These are phyloP conservation scores for Plecturocebus donacophilus DNA, from an alignment of 2,113 vertebrate species.

Conservation along the genomic window DNA sequence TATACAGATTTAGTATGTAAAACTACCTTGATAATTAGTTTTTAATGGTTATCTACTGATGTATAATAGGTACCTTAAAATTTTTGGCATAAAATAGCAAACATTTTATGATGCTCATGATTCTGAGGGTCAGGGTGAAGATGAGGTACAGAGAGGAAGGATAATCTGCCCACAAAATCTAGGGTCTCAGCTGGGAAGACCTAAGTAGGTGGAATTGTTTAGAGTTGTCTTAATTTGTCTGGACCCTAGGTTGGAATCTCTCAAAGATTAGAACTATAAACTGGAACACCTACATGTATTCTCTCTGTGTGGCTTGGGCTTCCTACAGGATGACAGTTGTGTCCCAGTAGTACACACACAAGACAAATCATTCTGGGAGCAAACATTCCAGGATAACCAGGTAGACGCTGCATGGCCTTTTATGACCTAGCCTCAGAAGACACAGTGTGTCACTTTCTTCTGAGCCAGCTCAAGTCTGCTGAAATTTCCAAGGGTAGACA, in stretches of 20 bases:
- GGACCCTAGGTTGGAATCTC: not conserved
- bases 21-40: not conserved
- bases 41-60: not conserved
- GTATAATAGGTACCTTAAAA: not conserved
- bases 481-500: not conserved
- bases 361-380: not conserved
- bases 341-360: fast-evolving
- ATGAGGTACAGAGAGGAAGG: not conserved
- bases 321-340: fast-evolving
- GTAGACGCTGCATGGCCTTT: not conserved
- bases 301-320: not conserved
- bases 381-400: not conserved
- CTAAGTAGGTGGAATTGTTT: not conserved
- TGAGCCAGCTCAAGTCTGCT: not conserved
- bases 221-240: not conserved
- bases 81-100: not conserved
- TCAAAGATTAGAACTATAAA: not conserved
- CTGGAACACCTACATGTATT: fast-evolving
- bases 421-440: not conserved
- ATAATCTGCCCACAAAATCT: not conserved
- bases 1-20: not conserved
- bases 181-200: not conserved
- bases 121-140: not conserved
- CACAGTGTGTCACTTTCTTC: fast-evolving
- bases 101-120: not conserved